Evolutionary conservation across 1,140 invertebrate species (phyloP).

Genomic region (Bombus cullumanus): DNA sequence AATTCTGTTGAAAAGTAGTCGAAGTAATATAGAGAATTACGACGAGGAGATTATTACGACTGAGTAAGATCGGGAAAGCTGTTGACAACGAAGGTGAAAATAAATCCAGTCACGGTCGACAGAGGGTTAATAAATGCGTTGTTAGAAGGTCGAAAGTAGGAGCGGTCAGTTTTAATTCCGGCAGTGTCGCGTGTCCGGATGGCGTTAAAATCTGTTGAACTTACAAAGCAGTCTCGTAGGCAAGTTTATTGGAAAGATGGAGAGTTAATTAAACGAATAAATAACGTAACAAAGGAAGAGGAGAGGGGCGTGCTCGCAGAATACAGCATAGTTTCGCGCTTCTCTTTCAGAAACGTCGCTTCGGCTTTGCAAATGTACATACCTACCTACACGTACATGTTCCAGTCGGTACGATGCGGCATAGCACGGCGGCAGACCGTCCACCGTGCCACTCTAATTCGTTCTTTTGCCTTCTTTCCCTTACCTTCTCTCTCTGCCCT

Average conservation of each 20-base stretch:
- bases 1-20: too few species aligned
- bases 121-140: slow-evolving; percentile 36
- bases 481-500: not conserved
- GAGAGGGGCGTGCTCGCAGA: not conserved
- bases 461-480: slow-evolving; percentile 43
- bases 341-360: slow-evolving; percentile 57
- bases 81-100: not conserved
- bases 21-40: too few species aligned
- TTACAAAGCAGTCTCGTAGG: slow-evolving; percentile 37
- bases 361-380: slow-evolving; percentile 54
- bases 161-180: slow-evolving; percentile 64
- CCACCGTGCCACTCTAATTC: not conserved
- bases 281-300: slow-evolving; percentile 76
- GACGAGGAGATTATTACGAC: not conserved
- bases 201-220: slow-evolving; percentile 73
- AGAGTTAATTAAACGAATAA: slow-evolving; percentile 81
- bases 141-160: slow-evolving; percentile 7
- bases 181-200: slow-evolving; percentile 69
- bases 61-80: not conserved
- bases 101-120: not conserved
- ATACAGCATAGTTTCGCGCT: slow-evolving; percentile 32
- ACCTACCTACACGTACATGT: slow-evolving; percentile 14
- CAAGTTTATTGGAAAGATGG: slow-evolving; percentile 74
- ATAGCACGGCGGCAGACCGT: slow-evolving; percentile 9
- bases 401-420: not conserved